A percentile compares a stretch with the other conserved stretches of the same genome.
phyloP scores from a whole-genome alignment of 2,797 vertebrate genomes.

The Cottoperca gobio region DNA sequence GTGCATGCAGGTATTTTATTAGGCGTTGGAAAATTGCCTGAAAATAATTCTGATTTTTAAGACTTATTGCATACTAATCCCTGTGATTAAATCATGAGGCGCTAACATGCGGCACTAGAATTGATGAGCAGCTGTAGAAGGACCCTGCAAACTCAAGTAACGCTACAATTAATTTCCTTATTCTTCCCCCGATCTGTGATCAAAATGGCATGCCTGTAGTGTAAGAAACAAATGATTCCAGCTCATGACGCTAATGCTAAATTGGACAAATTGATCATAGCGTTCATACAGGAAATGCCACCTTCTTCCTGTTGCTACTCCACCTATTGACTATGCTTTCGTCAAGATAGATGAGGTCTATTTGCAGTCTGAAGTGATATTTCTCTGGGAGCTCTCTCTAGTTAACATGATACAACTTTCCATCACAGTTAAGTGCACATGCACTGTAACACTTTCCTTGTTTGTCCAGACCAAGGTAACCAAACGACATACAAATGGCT shows the following conservation, averaged over 20 bases:
- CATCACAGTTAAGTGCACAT: neutral
- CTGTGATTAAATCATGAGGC: slow-evolving; percentile 44
- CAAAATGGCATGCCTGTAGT: neutral
- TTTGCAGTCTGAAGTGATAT: neutral
- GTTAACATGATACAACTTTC: neutral
- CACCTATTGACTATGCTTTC: neutral
- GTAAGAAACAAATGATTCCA: neutral
- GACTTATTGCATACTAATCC: slow-evolving; percentile 41
- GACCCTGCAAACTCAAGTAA: slow-evolving; percentile 9
- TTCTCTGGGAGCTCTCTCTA: neutral
- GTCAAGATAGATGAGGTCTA: neutral
- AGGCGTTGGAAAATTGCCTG: slow-evolving; percentile 20
- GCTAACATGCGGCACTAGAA: slow-evolving; percentile 10
- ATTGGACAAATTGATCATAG: neutral
- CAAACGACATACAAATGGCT: neutral
- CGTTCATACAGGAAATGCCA: neutral
- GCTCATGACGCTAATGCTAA: neutral
- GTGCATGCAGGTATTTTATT: neutral
- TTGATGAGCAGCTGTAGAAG: slow-evolving; percentile 17
- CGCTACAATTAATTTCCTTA: neutral
- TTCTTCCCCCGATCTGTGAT: neutral
- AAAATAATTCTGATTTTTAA: slow-evolving; percentile 18
- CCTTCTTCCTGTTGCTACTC: neutral
- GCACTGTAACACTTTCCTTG: neutral
- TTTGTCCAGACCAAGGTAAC: neutral